These are phyloP conservation scores for Alviniconcha strummeri DNA, from an alignment of 2,888 invertebrate species.

Conservation along the genomic window DNA sequence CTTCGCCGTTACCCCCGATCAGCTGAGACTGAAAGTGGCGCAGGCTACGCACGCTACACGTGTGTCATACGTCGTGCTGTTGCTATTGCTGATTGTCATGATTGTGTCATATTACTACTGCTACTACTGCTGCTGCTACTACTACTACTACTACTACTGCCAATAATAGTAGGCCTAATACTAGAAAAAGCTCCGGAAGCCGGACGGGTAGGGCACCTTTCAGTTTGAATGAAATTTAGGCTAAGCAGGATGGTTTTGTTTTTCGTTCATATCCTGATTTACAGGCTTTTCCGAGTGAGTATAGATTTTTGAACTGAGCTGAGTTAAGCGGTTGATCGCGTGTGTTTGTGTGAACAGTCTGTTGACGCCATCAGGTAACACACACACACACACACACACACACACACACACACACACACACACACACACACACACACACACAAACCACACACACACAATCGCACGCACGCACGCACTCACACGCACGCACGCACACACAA, in stretches of 20 bases:
- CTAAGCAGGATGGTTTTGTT: too few relatives aligned
- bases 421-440: slow-evolving; percentile 12
- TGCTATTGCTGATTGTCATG: too few relatives aligned
- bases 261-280: too few relatives aligned
- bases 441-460: background rate
- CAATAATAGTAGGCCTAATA: slow-evolving; percentile 19
- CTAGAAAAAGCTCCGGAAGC: background rate
- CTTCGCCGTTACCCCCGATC: too few relatives aligned
- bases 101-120: slow-evolving; percentile 4
- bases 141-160: slow-evolving; percentile 25
- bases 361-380: too few relatives aligned
- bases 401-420: slow-evolving; percentile 18
- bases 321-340: too few relatives aligned
- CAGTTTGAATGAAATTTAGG: too few relatives aligned
- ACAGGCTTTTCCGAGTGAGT: too few relatives aligned
- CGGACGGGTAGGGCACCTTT: background rate
- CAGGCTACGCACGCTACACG: background rate
- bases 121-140: slow-evolving; percentile 25
- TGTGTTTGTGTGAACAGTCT: too few relatives aligned
- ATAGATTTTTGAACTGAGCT: too few relatives aligned
- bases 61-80: too few relatives aligned
- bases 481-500: background rate
- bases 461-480: background rate
- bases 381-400: slow-evolving; percentile 8
- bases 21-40: background rate